Percentiles rank a stretch among this genome's conserved stretches.
phyloP scores from a whole-genome alignment of 2,113 vertebrate genomes.

The Semnopithecus entellus region DNA sequence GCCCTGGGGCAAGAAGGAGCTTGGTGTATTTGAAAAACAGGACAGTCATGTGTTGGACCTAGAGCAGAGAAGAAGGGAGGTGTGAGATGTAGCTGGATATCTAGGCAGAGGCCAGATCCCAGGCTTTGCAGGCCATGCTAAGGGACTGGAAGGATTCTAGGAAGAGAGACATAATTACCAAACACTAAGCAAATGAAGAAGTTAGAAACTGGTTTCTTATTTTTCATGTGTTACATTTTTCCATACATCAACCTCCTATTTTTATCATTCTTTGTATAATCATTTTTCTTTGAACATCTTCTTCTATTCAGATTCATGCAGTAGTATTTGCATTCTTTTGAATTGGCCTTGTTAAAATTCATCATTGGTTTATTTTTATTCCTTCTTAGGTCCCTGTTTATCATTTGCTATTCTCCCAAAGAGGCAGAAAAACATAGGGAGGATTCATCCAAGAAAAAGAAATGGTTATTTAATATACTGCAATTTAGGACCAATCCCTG shows the following conservation, averaged over 20 bases:
- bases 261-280: slow-evolving; percentile 63
- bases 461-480: slow-evolving; percentile 23
- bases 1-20: neutral
- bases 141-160: neutral
- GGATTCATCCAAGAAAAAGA: slow-evolving; percentile 38
- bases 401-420: slow-evolving; percentile 44
- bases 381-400: slow-evolving; percentile 46
- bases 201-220: neutral
- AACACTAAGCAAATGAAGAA: slow-evolving; percentile 20
- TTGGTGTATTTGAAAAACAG: neutral
- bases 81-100: neutral
- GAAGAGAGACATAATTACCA: neutral
- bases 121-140: neutral
- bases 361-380: slow-evolving; percentile 65
- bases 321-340: slow-evolving; percentile 61
- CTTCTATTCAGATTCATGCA: slow-evolving; percentile 39
- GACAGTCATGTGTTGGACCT: neutral
- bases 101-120: neutral
- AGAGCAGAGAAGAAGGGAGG: neutral
- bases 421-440: slow-evolving; percentile 11
- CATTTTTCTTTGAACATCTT: slow-evolving; percentile 48
- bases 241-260: slow-evolving; percentile 8
- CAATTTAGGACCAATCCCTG: neutral
- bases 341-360: slow-evolving; percentile 66
- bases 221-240: slow-evolving; percentile 36